Evolutionary conservation across 2,797 vertebrate genomes (phyloP).

Genomic region (Trematomus bernacchii): DNA sequence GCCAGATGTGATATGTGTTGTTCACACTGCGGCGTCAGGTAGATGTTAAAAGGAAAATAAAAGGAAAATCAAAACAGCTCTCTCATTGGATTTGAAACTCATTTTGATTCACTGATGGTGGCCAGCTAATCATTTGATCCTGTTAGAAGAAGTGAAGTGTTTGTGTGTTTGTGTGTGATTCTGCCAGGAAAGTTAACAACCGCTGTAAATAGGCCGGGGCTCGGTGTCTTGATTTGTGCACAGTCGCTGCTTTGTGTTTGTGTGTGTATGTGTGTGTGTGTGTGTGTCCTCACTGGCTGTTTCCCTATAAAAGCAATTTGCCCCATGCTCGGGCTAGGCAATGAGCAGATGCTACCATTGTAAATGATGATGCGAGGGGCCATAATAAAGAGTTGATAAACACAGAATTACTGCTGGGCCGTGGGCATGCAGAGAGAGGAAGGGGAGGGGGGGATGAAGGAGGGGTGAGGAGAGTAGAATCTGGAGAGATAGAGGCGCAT

Average conservation of each 20-base stretch:
- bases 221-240: conserved; percentile 82
- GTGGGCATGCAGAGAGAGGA: conserved; percentile 70
- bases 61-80: conserved; percentile 73
- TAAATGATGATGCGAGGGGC: conserved; percentile 89
- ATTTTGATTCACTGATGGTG: conserved; percentile 83
- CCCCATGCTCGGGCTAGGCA: conserved; percentile 88
- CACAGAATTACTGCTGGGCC: conserved; percentile 88
- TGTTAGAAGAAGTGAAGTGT: conserved; percentile 83
- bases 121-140: conserved; percentile 87
- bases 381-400: conserved; percentile 91
- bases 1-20: conserved; percentile 87
- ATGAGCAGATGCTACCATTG: conserved; percentile 91
- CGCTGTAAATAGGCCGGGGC: conserved; percentile 79
- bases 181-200: conserved; percentile 82
- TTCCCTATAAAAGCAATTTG: conserved; percentile 90
- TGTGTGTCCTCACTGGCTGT: conserved; percentile 82
- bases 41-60: conserved; percentile 57
- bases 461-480: conserved; percentile 14
- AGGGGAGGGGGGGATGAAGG: conserved; percentile 24
- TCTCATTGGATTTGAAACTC: conserved; percentile 79
- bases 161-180: conserved; percentile 72
- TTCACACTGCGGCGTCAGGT: conserved; percentile 79
- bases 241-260: conserved; percentile 56
- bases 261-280: conserved; percentile 68
- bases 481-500: conserved; percentile 11